Conservation (phyloP, 2,113 vertebrate genomes). For the Nibea albiflora region DNA sequence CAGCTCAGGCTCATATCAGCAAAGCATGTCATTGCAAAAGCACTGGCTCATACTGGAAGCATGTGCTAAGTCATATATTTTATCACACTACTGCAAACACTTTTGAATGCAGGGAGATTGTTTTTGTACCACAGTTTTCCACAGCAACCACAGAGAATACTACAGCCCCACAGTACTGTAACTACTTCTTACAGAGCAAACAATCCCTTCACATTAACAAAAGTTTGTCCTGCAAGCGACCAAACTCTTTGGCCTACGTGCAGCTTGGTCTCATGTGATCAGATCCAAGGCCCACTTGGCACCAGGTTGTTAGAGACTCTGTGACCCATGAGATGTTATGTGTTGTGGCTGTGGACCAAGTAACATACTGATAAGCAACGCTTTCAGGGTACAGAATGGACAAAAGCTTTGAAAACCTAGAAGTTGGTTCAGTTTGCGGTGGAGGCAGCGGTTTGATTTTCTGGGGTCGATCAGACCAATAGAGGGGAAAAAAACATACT, state of each 20-base stretch:
- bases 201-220: conserved; percentile 20
- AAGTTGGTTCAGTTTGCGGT: conserved; percentile 18
- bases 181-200: not conserved
- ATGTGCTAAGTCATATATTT: conserved; percentile 12
- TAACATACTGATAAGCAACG: conserved; percentile 61
- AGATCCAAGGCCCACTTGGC: conserved; percentile 62
- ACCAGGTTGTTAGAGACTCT: conserved; percentile 50
- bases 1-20: conserved; percentile 1
- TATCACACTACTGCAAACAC: not conserved
- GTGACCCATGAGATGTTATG: conserved; percentile 61
- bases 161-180: not conserved
- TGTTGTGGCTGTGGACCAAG: conserved; percentile 64
- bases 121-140: not conserved
- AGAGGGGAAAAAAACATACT: not conserved
- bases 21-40: conserved; percentile 25
- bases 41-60: not conserved
- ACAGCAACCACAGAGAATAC: not conserved
- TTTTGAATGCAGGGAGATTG: not conserved
- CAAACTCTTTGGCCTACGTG: conserved; percentile 39
- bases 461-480: not conserved
- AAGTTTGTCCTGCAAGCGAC: conserved; percentile 17
- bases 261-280: conserved; percentile 46
- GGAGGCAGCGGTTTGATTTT: conserved; percentile 5
- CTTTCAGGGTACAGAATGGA: conserved; percentile 34
- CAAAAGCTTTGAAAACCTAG: conserved; percentile 20